Conservation (phyloP, 2,113 vertebrate species). For the Callipepla californica region DNA sequence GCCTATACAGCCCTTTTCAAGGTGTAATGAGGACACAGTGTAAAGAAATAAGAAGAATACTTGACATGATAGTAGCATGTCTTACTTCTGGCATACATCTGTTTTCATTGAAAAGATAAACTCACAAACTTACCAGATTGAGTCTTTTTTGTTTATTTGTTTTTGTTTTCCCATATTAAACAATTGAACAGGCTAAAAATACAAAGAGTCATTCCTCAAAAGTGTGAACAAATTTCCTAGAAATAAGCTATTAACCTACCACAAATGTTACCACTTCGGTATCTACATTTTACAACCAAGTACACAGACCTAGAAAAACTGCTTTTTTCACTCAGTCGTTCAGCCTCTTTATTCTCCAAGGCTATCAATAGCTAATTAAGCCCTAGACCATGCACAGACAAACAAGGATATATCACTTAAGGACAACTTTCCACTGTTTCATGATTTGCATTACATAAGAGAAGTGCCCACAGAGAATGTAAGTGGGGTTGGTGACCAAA, state of each 20-base stretch:
- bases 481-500: not conserved
- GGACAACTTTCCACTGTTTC: not conserved
- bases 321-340: not conserved
- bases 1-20: fast-evolving
- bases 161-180: not conserved
- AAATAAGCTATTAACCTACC: not conserved
- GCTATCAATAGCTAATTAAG: not conserved
- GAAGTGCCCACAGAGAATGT: not conserved
- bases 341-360: not conserved
- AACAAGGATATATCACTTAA: not conserved
- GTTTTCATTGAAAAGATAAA: not conserved
- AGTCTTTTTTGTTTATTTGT: not conserved
- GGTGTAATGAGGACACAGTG: not conserved
- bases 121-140: not conserved
- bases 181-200: not conserved
- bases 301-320: not conserved
- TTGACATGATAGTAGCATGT: not conserved
- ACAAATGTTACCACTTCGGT: not conserved
- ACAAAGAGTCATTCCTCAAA: not conserved
- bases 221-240: not conserved
- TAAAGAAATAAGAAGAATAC: not conserved
- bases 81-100: not conserved
- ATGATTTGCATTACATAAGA: not conserved
- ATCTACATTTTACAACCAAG: not conserved
- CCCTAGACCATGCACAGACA: not conserved